These are phyloP conservation scores for Protonibea diacanthus DNA, from an alignment of 2,797 vertebrate genomes.

Conservation along the genomic window DNA sequence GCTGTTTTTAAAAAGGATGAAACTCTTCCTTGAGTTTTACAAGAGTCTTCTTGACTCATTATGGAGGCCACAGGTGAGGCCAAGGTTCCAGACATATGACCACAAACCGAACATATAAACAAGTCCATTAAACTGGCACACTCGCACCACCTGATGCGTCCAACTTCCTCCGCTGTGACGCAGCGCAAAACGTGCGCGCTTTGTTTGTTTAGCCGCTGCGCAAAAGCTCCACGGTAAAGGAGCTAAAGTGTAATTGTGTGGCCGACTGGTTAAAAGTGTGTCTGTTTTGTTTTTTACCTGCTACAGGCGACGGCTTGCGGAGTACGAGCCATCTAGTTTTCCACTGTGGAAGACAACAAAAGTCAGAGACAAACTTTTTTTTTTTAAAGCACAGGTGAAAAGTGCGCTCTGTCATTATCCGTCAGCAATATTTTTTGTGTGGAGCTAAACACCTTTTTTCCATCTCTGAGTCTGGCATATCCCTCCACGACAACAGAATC, in stretches of 20 bases:
- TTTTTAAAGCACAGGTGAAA: constrained; percentile 20
- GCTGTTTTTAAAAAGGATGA: too few relatives aligned
- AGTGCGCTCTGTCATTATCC: not conserved
- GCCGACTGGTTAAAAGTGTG: not conserved
- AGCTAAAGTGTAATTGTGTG: not conserved
- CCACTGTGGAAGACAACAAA: constrained; percentile 87
- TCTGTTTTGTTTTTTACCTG: constrained; percentile 84
- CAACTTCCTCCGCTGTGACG: constrained; percentile 14
- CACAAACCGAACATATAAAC: not conserved
- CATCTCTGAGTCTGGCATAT: constrained; percentile 95
- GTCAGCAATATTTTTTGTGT: not conserved
- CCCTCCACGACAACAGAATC: constrained; percentile 98
- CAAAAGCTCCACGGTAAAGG: not conserved
- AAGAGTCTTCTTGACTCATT: not conserved
- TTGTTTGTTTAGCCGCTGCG: not conserved
- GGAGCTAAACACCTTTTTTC: constrained; percentile 90
- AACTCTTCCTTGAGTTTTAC: not conserved
- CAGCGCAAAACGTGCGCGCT: constrained; percentile 9
- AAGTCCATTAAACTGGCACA: not conserved
- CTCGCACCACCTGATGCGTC: not conserved
- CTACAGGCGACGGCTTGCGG: constrained; percentile 97
- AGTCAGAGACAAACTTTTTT: constrained; percentile 19
- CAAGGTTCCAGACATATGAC: not conserved
- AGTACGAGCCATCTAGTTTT: constrained; percentile 95
- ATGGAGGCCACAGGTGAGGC: not conserved